Conservation (phyloP, 2,797 vertebrate genomes). For the Astyanax mexicanus region DNA sequence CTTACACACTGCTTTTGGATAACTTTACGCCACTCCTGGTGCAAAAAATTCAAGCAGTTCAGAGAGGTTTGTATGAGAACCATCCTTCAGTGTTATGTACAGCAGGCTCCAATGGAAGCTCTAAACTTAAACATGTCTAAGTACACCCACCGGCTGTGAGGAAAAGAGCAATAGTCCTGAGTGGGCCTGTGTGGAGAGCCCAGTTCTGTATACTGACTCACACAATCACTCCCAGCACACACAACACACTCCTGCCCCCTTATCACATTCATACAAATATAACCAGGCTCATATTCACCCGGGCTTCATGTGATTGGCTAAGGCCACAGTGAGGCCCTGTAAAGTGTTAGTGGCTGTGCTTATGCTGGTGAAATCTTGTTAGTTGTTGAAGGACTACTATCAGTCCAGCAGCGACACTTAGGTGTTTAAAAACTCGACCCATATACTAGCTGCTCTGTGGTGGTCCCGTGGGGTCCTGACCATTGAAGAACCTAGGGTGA, state of each 20-base stretch:
- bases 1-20: too few relatives aligned
- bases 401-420: too few relatives aligned
- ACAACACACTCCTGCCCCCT: background rate
- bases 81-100: too few relatives aligned
- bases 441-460: too few relatives aligned
- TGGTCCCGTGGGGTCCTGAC: too few relatives aligned
- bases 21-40: too few relatives aligned
- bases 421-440: too few relatives aligned
- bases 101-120: too few relatives aligned
- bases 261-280: background rate
- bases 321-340: background rate
- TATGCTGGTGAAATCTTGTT: background rate
- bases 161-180: slow-evolving; percentile 17
- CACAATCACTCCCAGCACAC: background rate
- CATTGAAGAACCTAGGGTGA: too few relatives aligned
- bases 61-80: too few relatives aligned
- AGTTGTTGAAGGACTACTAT: too few relatives aligned
- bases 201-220: background rate
- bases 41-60: too few relatives aligned
- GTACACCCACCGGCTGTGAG: background rate
- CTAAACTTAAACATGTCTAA: background rate
- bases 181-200: slow-evolving; percentile 4
- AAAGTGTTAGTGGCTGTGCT: background rate
- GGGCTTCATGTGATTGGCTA: background rate
- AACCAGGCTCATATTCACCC: background rate